Base-by-base conservation (phyloP, 1,140 invertebrate species). In the Drosophila setifemur region DNA sequence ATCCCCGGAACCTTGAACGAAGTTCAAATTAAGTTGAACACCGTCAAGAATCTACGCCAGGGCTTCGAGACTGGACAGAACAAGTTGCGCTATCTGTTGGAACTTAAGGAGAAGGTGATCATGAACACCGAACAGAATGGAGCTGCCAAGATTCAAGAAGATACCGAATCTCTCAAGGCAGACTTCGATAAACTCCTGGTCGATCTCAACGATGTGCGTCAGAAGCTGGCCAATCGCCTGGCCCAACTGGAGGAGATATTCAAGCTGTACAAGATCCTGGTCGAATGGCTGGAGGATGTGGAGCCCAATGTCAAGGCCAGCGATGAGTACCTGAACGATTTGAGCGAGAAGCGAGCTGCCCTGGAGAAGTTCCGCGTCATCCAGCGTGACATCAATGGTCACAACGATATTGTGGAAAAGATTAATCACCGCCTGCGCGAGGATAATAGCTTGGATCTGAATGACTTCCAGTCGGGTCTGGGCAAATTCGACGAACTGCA, bases 21-120 rank as follows among this genome's bases (percentile, higher is more conserved):
- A 89, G 94, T 97, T 1, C 96, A 96, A 73, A 95, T 94, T 53
- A 96, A 97, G 88, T 83, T 98, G 1, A 95, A 96, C 70, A 95
- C 93, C 0, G 94, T 97, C 0, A 97, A 97, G 92, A 93, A 93
- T 8, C 93, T 98, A 25, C 93, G 96, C 9, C 96, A 96, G 79
- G 95, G 95, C 2, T 92, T 98, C 12, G 97, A 98, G 88, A 96
- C 97, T 79, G 97, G 96, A 0, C 96, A 98, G 82, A 97, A 98
- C 77, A 97, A 97, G 89, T 87, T 98, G 4, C 93, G 96, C 9
- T 98, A 98, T 88, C 94, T 96, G 28, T 89, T 97, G n/a, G 97
- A 98, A 78, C 91, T 98, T 0, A 98, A 97, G 90, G 97, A 98
- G 90, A 95, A 95, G 82, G 96, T 98, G 0, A 96, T 97, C 3